These are phyloP conservation scores for Prionailurus bengalensis DNA, from an alignment of 2,113 vertebrate genomes.

Conservation along the genomic window DNA sequence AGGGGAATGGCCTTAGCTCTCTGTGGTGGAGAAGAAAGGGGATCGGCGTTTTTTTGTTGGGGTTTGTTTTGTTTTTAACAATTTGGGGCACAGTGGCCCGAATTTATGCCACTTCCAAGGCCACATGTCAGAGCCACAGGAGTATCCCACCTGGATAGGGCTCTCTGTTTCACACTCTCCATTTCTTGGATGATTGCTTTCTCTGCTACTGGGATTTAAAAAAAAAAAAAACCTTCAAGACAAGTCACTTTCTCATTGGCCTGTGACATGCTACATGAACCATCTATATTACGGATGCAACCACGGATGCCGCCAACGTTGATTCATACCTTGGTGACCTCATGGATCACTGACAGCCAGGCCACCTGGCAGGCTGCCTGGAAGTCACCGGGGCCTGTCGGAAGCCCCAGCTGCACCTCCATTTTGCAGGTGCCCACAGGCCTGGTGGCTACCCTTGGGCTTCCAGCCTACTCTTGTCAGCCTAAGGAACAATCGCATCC, in stretches of 20 bases:
- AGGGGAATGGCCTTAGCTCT: neutral
- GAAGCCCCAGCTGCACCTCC: neutral
- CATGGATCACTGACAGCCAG: slow-evolving; percentile 69
- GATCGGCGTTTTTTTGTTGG: neutral
- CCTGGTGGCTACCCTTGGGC: neutral
- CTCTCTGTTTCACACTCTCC: slow-evolving; percentile 18
- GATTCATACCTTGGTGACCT: slow-evolving; percentile 73
- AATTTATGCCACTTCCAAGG: neutral
- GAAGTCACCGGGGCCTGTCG: slow-evolving; percentile 64
- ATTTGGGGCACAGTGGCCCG: neutral
- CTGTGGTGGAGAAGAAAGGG: neutral
- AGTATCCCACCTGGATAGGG: neutral
- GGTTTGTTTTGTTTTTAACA: neutral
- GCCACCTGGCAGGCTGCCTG: slow-evolving; percentile 67
- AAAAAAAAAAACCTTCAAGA: slow-evolving; percentile 53
- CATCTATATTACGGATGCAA: slow-evolving; percentile 67
- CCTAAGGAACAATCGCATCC: neutral
- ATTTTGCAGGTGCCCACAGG: neutral
- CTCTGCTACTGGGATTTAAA: slow-evolving; percentile 47
- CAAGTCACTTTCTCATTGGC: slow-evolving; percentile 74
- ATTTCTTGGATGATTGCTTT: slow-evolving; percentile 69
- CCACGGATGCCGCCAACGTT: neutral
- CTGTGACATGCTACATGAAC: slow-evolving; percentile 65
- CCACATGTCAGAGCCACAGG: neutral
- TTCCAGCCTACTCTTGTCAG: slow-evolving; percentile 20